phyloP scores from a whole-genome alignment of 2,888 invertebrate species.

The Tetrapedia diversipes region DNA sequence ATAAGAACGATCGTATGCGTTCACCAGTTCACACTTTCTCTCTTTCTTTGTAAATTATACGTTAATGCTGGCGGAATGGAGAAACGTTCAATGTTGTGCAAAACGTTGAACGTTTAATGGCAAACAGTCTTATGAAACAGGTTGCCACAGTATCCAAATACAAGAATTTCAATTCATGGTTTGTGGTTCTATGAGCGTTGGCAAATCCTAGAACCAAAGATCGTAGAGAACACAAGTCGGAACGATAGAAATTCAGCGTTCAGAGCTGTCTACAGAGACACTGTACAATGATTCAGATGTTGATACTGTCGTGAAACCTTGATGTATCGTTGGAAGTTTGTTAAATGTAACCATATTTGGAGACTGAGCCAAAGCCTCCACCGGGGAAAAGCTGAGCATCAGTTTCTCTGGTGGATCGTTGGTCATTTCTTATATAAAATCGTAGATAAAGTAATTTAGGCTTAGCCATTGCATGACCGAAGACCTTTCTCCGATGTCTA shows the following conservation, averaged over 20 bases:
- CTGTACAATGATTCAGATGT: background rate
- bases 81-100: background rate
- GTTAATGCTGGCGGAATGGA: constrained; percentile 26
- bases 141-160: constrained; percentile 2
- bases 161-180: background rate
- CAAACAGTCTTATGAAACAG: background rate
- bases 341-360: background rate
- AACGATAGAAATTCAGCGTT: background rate
- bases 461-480: constrained; percentile 79
- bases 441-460: constrained; percentile 41
- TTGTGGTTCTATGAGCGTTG: too few relatives aligned
- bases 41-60: constrained; percentile 36
- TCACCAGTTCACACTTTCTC: constrained; percentile 59
- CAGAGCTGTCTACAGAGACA: background rate
- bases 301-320: background rate
- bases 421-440: background rate
- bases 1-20: constrained; percentile 50
- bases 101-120: background rate
- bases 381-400: background rate
- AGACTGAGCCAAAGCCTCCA: background rate
- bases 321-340: too few relatives aligned
- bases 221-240: too few relatives aligned
- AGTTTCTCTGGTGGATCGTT: background rate
- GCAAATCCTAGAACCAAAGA: background rate
- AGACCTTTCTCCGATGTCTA: constrained; percentile 70